A percentile compares a stretch with the other conserved stretches of the same genome.
Conservation (phyloP, 2,113 vertebrate genomes). For the Odocoileus hemionus region DNA sequence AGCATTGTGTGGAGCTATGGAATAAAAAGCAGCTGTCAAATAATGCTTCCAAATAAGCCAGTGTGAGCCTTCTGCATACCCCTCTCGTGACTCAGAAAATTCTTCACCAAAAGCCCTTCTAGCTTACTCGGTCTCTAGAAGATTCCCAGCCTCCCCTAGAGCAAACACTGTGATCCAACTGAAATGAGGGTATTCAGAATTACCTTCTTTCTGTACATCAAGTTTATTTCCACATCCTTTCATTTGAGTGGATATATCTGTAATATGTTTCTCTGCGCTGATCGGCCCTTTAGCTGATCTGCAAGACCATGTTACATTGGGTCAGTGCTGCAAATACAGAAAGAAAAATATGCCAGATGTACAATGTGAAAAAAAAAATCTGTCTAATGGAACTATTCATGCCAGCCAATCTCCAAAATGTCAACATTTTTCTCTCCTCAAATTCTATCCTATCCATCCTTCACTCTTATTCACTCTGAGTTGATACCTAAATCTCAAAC, state of each 20-base stretch:
- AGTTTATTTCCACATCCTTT: neutral
- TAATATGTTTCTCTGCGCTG: neutral
- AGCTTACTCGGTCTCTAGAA: neutral
- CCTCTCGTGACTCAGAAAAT: constrained; percentile 40
- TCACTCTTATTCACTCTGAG: neutral
- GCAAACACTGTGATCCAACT: neutral
- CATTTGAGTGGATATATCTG: neutral
- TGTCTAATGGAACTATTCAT: neutral
- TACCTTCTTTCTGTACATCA: neutral
- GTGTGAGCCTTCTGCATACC: neutral
- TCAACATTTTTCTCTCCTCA: neutral
- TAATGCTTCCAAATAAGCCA: neutral
- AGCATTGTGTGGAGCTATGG: constrained; percentile 16
- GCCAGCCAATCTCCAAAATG: neutral
- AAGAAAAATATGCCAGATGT: neutral
- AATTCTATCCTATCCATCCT: neutral
- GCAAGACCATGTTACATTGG: neutral
- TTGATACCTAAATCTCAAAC: neutral
- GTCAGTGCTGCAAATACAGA: neutral
- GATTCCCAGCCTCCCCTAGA: neutral
- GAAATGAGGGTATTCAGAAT: constrained; percentile 22
- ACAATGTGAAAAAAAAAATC: neutral
- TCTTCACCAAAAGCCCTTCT: constrained; percentile 4
- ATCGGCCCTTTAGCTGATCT: neutral
- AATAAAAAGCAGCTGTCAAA: constrained; percentile 49